These are phyloP conservation scores for Erebia aethiops DNA, from an alignment of 2,888 invertebrate genomes.

Conservation along the genomic window DNA sequence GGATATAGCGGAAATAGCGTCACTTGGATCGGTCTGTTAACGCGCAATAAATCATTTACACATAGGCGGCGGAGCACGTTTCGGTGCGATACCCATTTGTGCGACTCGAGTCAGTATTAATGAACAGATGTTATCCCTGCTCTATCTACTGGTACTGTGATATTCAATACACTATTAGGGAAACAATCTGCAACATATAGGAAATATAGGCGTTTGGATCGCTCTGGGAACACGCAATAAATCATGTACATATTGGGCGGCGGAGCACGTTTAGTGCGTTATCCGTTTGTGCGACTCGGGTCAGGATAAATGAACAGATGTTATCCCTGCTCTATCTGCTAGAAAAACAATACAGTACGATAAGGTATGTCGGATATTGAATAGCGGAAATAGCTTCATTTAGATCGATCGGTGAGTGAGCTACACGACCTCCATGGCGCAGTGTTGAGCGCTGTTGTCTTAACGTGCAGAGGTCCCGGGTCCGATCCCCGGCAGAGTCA, in stretches of 20 bases:
- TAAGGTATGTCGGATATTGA: too few species aligned
- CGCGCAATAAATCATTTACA: constrained; percentile 4
- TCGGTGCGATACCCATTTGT: background rate
- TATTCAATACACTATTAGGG: background rate
- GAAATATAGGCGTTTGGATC: background rate
- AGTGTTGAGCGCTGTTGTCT: too few species aligned
- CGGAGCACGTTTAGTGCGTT: background rate
- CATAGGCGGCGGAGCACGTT: background rate
- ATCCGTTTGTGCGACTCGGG: background rate
- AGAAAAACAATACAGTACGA: too few species aligned
- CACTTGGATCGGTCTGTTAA: constrained; percentile 7
- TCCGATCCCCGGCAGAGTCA: too few species aligned
- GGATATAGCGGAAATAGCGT: constrained; percentile 9
- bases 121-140: background rate
- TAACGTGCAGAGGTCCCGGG: too few species aligned
- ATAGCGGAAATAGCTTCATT: too few species aligned
- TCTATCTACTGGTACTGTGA: background rate
- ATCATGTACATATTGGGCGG: background rate
- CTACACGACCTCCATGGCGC: background rate
- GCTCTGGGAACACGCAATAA: background rate
- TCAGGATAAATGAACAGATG: background rate
- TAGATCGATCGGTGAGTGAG: too few species aligned
- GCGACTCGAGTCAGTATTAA: background rate
- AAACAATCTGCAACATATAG: background rate
- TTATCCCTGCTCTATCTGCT: background rate